Conservation (phyloP, 53 echinoderm and acorn worm genomes). For the Patiria pectinifera region DNA sequence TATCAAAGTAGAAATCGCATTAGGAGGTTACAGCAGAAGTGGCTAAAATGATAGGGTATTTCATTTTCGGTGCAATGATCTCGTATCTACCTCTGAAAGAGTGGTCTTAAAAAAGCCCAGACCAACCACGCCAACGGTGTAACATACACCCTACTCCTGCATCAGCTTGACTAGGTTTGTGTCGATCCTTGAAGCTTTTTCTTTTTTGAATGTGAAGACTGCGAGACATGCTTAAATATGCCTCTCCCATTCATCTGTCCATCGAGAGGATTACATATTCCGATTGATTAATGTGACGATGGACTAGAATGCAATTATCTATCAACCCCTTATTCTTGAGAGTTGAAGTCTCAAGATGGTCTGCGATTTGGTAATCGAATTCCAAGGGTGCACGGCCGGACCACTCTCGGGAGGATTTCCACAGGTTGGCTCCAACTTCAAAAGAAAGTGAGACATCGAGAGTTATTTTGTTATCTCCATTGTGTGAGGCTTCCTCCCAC, state of each 20-base stretch:
- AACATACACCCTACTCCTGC: neutral
- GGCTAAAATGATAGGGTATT: neutral
- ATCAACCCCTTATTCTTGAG: neutral
- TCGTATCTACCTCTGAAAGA: neutral
- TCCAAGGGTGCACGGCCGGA: neutral
- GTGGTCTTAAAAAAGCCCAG: neutral
- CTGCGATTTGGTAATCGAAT: constrained; percentile 11
- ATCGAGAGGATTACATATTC: neutral
- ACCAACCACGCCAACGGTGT: neutral
- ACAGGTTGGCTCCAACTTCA: neutral
- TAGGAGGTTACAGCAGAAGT: neutral
- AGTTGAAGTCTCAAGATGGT: neutral
- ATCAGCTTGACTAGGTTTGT: neutral
- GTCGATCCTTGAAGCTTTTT: constrained; percentile 12
- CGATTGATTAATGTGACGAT: neutral
- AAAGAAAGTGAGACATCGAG: neutral
- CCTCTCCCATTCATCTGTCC: neutral
- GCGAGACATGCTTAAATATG: neutral
- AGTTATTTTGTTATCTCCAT: constrained; percentile 2
- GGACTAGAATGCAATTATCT: neutral
- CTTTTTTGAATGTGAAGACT: neutral
- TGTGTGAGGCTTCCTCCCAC: constrained; percentile 29
- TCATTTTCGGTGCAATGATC: neutral
- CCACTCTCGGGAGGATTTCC: neutral
- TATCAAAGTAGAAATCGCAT: neutral